These are phyloP conservation scores for Argyresthia albistria DNA, from an alignment of 2,888 invertebrate genomes.

Conservation along the genomic window DNA sequence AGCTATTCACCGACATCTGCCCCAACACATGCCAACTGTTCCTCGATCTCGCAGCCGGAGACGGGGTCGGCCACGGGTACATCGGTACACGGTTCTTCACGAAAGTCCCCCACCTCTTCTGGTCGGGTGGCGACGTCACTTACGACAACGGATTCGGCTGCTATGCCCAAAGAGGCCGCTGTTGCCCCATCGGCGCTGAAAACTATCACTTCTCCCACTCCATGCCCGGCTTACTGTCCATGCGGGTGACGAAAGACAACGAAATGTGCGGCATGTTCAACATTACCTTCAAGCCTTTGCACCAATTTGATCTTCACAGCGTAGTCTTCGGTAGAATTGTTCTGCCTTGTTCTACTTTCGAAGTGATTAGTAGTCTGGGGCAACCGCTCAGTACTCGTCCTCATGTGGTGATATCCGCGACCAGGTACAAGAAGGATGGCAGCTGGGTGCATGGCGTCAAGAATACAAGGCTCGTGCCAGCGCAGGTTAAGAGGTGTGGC, in stretches of 20 bases:
- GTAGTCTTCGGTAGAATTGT: constrained; percentile 62
- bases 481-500: too few relatives aligned
- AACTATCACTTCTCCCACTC: constrained; percentile 54
- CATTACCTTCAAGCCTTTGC: constrained; percentile 64
- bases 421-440: too few relatives aligned
- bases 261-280: constrained; percentile 69
- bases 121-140: constrained; percentile 52
- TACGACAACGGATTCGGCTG: constrained; percentile 48
- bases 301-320: constrained; percentile 57
- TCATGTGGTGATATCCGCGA: neutral
- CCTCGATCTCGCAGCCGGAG: constrained; percentile 37
- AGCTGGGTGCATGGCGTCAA: too few relatives aligned
- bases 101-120: constrained; percentile 45
- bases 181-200: constrained; percentile 40
- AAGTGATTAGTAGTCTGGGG: neutral
- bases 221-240: constrained; percentile 68
- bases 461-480: too few relatives aligned
- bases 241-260: constrained; percentile 48
- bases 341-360: neutral
- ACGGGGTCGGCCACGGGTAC: constrained; percentile 36
- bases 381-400: neutral
- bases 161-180: constrained; percentile 41
- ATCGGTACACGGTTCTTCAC: constrained; percentile 46
- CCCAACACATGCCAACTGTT: constrained; percentile 44
- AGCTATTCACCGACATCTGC: constrained; percentile 46